phyloP scores from a whole-genome alignment of 2,113 vertebrate genomes.

The Ammospiza nelsoni region DNA sequence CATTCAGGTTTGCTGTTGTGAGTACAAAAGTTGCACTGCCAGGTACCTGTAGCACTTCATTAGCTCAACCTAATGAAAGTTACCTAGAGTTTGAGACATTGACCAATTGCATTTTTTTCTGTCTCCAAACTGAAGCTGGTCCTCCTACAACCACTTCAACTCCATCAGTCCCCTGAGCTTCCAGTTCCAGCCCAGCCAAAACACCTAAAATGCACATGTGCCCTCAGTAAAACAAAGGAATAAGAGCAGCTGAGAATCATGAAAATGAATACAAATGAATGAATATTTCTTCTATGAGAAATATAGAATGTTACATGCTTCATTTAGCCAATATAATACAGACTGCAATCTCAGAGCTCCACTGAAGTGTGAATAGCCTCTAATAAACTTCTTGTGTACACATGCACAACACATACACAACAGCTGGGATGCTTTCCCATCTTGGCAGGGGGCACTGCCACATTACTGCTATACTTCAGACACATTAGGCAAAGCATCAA shows the following conservation, averaged over 20 bases:
- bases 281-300: constrained; percentile 28
- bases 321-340: constrained; percentile 52
- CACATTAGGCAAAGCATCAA: constrained; percentile 29
- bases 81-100: not conserved
- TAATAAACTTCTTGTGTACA: constrained; percentile 60
- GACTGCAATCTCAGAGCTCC: constrained; percentile 37
- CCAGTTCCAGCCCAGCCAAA: not conserved
- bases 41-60: not conserved
- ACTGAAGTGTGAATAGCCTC: constrained; percentile 50
- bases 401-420: constrained; percentile 57
- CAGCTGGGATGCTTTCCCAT: constrained; percentile 45
- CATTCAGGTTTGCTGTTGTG: not conserved
- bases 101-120: not conserved
- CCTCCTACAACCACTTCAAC: not conserved
- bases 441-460: constrained; percentile 55
- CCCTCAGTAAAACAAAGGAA: not conserved
- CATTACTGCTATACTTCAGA: constrained; percentile 7
- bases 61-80: not conserved
- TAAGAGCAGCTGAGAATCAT: constrained; percentile 26
- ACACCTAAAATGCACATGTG: not conserved
- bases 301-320: constrained; percentile 43
- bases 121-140: not conserved
- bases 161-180: not conserved
- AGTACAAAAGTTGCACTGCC: not conserved
- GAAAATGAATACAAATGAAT: constrained; percentile 40